phyloP scores from a whole-genome alignment of 1,140 invertebrate species.

The Drosophila arawakana region DNA sequence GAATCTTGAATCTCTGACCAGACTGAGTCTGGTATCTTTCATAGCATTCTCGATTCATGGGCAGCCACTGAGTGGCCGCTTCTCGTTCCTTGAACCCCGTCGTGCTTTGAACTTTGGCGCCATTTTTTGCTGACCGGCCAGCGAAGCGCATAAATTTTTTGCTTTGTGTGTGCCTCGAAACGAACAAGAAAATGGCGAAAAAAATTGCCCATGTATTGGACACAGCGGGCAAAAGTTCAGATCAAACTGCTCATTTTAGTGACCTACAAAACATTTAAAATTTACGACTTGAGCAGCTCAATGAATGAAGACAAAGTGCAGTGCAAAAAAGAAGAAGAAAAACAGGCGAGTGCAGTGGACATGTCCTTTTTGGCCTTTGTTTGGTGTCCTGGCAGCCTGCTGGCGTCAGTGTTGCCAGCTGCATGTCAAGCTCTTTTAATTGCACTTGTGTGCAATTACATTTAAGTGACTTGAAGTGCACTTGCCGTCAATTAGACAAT shows the following conservation, averaged over 20 bases:
- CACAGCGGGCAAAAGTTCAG: conserved; percentile 43
- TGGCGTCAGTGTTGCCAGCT: conserved; percentile 13
- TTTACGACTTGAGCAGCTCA: conserved; percentile 67
- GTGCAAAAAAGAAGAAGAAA: conserved; percentile 19
- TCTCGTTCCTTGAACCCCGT: conserved; percentile 12
- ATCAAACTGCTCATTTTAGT: conserved; percentile 55
- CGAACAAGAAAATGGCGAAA: neutral
- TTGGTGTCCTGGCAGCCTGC: neutral
- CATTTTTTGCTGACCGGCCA: conserved; percentile 74
- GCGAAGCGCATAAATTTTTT: conserved; percentile 73
- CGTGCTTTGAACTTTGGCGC: conserved; percentile 78
- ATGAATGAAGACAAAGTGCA: conserved; percentile 79
- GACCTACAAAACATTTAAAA: conserved; percentile 79
- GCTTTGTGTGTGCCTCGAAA: conserved; percentile 7
- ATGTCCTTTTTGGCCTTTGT: neutral
- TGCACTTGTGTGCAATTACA: conserved; percentile 72
- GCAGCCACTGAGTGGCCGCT: conserved; percentile 60
- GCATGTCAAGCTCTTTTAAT: conserved; percentile 70
- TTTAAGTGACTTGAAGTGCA: conserved; percentile 69
- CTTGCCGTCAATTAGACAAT: conserved; percentile 64
- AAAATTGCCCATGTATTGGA: neutral
- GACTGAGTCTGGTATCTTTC: too few species aligned
- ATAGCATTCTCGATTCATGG: conserved; percentile 29
- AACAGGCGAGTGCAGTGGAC: conserved; percentile 8
- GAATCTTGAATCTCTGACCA: conserved; percentile 38